Base-by-base conservation (phyloP, 1,140 invertebrate genomes). In the Drosophila littoralis region DNA sequence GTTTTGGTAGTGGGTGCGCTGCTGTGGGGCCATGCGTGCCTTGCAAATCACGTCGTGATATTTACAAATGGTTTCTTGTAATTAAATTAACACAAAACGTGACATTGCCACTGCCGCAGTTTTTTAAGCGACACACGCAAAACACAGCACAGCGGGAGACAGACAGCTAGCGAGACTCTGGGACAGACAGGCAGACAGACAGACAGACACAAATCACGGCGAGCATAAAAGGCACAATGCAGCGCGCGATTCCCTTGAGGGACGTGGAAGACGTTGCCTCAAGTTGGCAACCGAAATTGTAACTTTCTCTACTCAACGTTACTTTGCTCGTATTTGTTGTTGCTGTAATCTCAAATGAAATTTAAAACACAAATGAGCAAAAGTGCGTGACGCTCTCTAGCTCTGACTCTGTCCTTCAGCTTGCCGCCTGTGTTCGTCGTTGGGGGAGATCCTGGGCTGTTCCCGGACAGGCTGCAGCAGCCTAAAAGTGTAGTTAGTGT, bases 81-180 rank as follows among this genome's bases (percentile, higher is more conserved):
- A 89, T 89, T 89, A 89, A 89, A 89, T 89, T 89, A 89, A 89
- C 84, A 89, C 85, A 89, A 89, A 89, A 89, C 84, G 84, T 89
- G 84, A 89, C 84, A 89, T 90, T 89, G 84, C 84, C 84, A 89
- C 84, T 89, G 84, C 79, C 73, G 71, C 80, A 89, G 84, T 89
- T 85, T 89, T 89, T 89, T 84, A 89, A 89, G 84, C 80, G 74
- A 84, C 84, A 77, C 66, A 59, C 48, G 63, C 60, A 67, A 70
- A 77, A 71, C 57, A 59, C 22, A 57, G 17, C 7, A 43, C 38
- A 54, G 40, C 61, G 13, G 48, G 9, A 65, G 40, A 64, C 50
- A 66, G 48, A 65, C 15, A 48, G 9, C 10, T n/a, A 17, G 50
- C 1, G 12, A 22, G 10, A 33, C 3, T 9, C 28, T 2, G 8